Evolutionary conservation across 2,888 invertebrate species (phyloP).

Genomic region (Drosophila suboccidentalis): DNA sequence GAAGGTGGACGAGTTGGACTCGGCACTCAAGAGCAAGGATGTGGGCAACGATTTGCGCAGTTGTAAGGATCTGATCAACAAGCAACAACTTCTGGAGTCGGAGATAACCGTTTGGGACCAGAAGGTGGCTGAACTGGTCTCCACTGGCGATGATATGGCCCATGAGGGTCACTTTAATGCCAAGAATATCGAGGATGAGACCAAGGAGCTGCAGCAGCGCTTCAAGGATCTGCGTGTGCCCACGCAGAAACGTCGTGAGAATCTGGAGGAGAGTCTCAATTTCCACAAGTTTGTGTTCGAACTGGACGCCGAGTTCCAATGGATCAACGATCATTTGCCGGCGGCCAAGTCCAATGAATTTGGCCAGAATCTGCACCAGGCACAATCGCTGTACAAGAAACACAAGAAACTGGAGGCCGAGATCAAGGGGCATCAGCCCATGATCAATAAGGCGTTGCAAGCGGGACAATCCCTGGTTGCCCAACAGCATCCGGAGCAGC

Average conservation of each 20-base stretch:
- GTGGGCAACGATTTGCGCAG: slow-evolving; percentile 95
- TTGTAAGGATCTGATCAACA: slow-evolving; percentile 95
- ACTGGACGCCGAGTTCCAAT: slow-evolving; percentile 95
- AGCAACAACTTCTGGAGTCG: slow-evolving; percentile 94
- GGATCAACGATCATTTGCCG: slow-evolving; percentile 96
- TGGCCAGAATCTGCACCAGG: slow-evolving; percentile 95
- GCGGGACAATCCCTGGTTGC: slow-evolving; percentile 91
- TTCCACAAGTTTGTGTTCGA: slow-evolving; percentile 97
- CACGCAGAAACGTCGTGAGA: slow-evolving; percentile 89
- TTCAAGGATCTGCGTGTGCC: slow-evolving; percentile 91
- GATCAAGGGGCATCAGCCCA: slow-evolving; percentile 93
- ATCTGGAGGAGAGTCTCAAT: slow-evolving; percentile 93
- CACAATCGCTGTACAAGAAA: slow-evolving; percentile 96
- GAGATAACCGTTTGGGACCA: slow-evolving; percentile 94
- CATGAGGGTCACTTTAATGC: slow-evolving; percentile 98
- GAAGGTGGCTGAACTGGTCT: slow-evolving; percentile 91
- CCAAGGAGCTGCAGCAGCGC: slow-evolving; percentile 90
- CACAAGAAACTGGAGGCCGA: slow-evolving; percentile 97
- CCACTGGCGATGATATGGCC: slow-evolving; percentile 95
- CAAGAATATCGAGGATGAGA: slow-evolving; percentile 92
- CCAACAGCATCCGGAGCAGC: slow-evolving; percentile 92
- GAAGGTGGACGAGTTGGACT: slow-evolving; percentile 94
- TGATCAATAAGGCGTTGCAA: slow-evolving; percentile 93
- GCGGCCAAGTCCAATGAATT: slow-evolving; percentile 91
- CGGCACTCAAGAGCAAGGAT: slow-evolving; percentile 91